A percentile compares a stretch with the other conserved stretches of the same genome.
These are phyloP conservation scores for Alitta virens DNA, from an alignment of 2,888 invertebrate genomes.

Conservation along the genomic window DNA sequence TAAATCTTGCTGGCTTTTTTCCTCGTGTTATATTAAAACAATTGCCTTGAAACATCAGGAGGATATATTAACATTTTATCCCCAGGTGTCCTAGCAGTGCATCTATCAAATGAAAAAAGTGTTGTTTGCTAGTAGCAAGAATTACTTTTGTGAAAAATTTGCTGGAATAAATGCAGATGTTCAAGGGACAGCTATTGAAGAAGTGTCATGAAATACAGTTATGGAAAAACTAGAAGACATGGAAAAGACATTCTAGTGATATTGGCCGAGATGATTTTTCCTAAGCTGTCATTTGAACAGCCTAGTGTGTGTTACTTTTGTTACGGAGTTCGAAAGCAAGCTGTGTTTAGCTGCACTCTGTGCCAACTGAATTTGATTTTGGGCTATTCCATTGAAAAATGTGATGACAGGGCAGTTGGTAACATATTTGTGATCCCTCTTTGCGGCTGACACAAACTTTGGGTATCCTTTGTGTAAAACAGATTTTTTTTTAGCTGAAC, in stretches of 20 bases:
- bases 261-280: too few species aligned
- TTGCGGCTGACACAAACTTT: too few species aligned
- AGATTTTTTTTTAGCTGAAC: too few species aligned
- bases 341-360: too few species aligned
- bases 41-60: neutral
- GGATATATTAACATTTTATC: neutral
- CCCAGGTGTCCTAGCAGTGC: constrained; percentile 16
- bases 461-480: too few species aligned
- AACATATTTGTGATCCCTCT: too few species aligned
- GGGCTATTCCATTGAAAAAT: too few species aligned
- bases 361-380: too few species aligned
- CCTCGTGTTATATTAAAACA: neutral
- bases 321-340: too few species aligned
- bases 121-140: constrained; percentile 15
- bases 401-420: too few species aligned
- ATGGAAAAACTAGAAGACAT: constrained; percentile 9
- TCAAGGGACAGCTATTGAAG: constrained; percentile 15
- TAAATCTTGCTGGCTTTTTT: neutral
- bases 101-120: constrained; percentile 17
- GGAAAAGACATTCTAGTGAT: neutral
- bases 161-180: constrained; percentile 12
- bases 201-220: constrained; percentile 10
- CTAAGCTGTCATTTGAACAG: too few species aligned
- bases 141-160: constrained; percentile 11
- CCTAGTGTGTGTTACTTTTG: too few species aligned